Conservation (phyloP, 2,888 invertebrate species). For the Eubasilissa splendida region DNA sequence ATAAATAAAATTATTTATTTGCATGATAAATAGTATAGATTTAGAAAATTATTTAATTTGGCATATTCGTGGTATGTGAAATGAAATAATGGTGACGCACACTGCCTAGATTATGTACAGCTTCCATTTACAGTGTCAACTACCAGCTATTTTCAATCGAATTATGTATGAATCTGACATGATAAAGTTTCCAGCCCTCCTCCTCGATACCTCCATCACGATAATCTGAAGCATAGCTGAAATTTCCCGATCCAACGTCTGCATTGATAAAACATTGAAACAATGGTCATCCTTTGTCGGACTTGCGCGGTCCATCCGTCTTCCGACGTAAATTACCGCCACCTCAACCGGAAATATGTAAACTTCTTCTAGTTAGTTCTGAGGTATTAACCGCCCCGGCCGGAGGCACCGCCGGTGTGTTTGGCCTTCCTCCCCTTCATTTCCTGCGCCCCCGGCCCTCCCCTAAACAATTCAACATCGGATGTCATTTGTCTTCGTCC, state of each 20-base stretch:
- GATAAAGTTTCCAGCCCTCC: too few species aligned
- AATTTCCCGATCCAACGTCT: slow-evolving; percentile 28
- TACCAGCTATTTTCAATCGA: too few species aligned
- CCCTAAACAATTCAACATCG: slow-evolving; percentile 68
- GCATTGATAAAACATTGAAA: slow-evolving; percentile 38
- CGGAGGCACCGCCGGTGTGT: slow-evolving; percentile 16
- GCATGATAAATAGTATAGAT: too few species aligned
- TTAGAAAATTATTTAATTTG: too few species aligned
- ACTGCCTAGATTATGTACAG: too few species aligned
- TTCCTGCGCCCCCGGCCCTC: slow-evolving; percentile 60
- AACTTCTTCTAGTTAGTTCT: slow-evolving; percentile 60
- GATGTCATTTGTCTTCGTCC: slow-evolving; percentile 74
- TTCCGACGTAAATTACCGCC: slow-evolving; percentile 56
- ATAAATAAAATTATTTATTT: too few species aligned
- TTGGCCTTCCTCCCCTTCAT: slow-evolving; percentile 61
- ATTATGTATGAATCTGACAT: too few species aligned
- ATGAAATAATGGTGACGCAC: too few species aligned
- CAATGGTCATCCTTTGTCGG: slow-evolving; percentile 45
- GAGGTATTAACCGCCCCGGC: slow-evolving; percentile 28
- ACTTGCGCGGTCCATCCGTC: slow-evolving; percentile 53
- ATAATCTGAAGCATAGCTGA: background rate
- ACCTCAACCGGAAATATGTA: slow-evolving; percentile 58
- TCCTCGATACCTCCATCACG: too few species aligned
- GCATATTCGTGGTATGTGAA: too few species aligned
- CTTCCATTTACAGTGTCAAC: too few species aligned